Conservation (phyloP, 2,888 invertebrate genomes). For the Erebia aethiops region DNA sequence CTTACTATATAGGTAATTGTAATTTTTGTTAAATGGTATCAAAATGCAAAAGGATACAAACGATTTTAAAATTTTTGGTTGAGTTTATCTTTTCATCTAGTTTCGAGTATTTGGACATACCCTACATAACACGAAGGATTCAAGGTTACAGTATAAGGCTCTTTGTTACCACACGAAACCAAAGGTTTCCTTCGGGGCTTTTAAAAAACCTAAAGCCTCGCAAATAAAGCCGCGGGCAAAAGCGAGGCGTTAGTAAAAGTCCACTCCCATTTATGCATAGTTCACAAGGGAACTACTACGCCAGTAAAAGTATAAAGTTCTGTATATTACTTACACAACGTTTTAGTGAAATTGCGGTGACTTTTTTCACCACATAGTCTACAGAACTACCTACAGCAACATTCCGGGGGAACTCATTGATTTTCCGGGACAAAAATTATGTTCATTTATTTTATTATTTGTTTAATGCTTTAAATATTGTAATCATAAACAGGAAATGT, state of each 20-base stretch:
- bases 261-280: constrained; percentile 25
- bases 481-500: not conserved
- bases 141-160: too few species aligned
- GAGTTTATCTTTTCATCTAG: too few species aligned
- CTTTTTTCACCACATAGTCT: constrained; percentile 20
- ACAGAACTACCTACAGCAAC: not conserved
- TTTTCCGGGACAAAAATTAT: too few species aligned
- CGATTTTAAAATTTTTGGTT: too few species aligned
- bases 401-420: too few species aligned
- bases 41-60: too few species aligned
- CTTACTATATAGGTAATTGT: too few species aligned
- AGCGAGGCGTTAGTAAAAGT: constrained; percentile 11
- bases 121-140: too few species aligned
- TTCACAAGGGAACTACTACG: constrained; percentile 24
- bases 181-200: not conserved
- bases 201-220: not conserved
- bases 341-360: constrained; percentile 32
- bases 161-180: too few species aligned
- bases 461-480: not conserved
- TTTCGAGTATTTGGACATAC: not conserved
- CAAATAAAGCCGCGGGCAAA: not conserved
- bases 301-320: constrained; percentile 27
- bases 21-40: too few species aligned
- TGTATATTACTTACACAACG: constrained; percentile 15
- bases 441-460: too few species aligned